phyloP scores from a whole-genome alignment of 2,113 vertebrate genomes.

The Epinephelus moara region DNA sequence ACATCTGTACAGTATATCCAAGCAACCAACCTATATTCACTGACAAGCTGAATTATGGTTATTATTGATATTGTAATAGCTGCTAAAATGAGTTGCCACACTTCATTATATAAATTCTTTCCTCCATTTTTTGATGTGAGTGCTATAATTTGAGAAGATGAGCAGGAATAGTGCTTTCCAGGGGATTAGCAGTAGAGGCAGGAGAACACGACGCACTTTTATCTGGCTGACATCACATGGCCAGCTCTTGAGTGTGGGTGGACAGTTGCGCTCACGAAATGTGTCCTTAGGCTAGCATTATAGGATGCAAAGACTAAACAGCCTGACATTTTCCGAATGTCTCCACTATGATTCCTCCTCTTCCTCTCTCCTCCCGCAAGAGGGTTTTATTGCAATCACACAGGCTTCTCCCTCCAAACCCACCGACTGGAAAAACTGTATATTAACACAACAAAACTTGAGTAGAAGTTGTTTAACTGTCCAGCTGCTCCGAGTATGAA shows the following conservation, averaged over 20 bases:
- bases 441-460: constrained; percentile 54
- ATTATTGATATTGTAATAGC: neutral
- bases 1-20: neutral
- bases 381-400: constrained; percentile 30
- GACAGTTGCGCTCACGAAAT: constrained; percentile 69
- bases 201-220: constrained; percentile 66
- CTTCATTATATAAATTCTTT: neutral
- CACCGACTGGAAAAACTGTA: constrained; percentile 41
- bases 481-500: constrained; percentile 55
- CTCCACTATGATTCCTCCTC: constrained; percentile 35
- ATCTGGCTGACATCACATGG: constrained; percentile 71
- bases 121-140: constrained; percentile 4
- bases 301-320: constrained; percentile 60
- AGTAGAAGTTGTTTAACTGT: constrained; percentile 53
- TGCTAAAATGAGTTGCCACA: constrained; percentile 2
- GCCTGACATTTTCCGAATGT: constrained; percentile 71
- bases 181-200: constrained; percentile 45
- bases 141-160: constrained; percentile 45
- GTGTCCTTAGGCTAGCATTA: constrained; percentile 67
- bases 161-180: constrained; percentile 44
- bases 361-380: constrained; percentile 5
- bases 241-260: constrained; percentile 71
- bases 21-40: neutral
- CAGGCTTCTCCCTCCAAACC: constrained; percentile 23
- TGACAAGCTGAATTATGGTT: neutral